Conservation (phyloP, 2,888 invertebrate species). For the Zeuzera pyrina region DNA sequence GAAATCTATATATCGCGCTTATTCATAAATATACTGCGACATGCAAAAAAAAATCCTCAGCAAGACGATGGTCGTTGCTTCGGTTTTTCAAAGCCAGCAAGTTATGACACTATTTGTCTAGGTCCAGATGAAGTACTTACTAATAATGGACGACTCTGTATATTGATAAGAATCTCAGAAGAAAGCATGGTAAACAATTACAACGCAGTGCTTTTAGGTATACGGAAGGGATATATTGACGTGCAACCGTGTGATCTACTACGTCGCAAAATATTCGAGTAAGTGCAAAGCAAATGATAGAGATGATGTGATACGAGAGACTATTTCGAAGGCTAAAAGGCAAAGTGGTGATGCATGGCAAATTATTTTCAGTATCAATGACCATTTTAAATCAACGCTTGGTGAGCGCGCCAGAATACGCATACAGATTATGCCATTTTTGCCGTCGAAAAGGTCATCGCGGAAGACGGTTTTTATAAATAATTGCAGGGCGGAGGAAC, state of each 20-base stretch:
- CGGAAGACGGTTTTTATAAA: slow-evolving; percentile 24
- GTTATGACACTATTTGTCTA: slow-evolving; percentile 18
- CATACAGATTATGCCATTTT: slow-evolving; percentile 25
- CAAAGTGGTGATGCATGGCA: slow-evolving; percentile 16
- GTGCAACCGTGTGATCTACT: slow-evolving; percentile 30
- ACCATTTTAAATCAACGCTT: slow-evolving; percentile 20
- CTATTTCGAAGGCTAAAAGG: slow-evolving; percentile 17
- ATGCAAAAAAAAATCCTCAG: slow-evolving; percentile 19
- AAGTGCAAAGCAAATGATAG: slow-evolving; percentile 23
- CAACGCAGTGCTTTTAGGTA: slow-evolving; percentile 17
- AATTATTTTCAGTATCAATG: slow-evolving; percentile 22
- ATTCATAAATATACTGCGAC: slow-evolving; percentile 19
- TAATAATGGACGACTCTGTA: slow-evolving; percentile 27
- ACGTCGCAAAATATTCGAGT: slow-evolving; percentile 24
- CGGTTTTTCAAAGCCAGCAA: slow-evolving; percentile 17
- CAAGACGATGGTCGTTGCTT: slow-evolving; percentile 15
- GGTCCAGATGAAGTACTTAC: slow-evolving; percentile 23
- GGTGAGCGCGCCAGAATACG: slow-evolving; percentile 25
- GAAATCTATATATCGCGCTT: slow-evolving; percentile 13
- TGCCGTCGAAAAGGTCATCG: slow-evolving; percentile 18
- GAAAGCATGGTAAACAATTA: slow-evolving; percentile 27
- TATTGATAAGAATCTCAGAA: slow-evolving; percentile 19
- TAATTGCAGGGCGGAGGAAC: slow-evolving; percentile 22
- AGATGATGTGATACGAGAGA: slow-evolving; percentile 19
- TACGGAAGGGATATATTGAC: slow-evolving; percentile 32